Base-by-base conservation (phyloP, 2,113 vertebrate genomes). In the Dolichotis patagonum region DNA sequence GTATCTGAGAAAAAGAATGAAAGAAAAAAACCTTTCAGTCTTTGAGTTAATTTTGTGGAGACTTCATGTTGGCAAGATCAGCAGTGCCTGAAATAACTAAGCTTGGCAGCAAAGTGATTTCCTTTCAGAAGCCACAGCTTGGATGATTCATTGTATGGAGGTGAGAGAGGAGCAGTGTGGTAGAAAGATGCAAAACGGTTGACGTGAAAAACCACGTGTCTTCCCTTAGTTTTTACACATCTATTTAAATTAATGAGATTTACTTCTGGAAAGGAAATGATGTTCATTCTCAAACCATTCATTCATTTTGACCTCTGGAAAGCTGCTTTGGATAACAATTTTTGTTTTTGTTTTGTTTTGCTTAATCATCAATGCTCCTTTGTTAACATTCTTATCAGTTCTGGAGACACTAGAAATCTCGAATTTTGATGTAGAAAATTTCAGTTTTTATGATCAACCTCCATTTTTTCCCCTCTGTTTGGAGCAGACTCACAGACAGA, bases 171-270 rank as follows among this genome's bases (percentile, higher is more conserved):
- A 67, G 26, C 24, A 81, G 75, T 35, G 43, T 46, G 52, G 46
- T 60, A 85, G 91, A 71, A 3, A 92, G 62, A 73, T 78, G 49
- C 84, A 75, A 49, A 28, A 92, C 67, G n/a, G 16, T 56, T 69
- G 78, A 65, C 30, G n/a, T 26, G 46, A 82, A 95, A 95, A 92
- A 46, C 58, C 87, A 41, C 0, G 0, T 35, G n/a, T 63, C 73
- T 67, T 85, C 78, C 65, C 63, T 85, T 96, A 52, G 17, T 32
- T 65, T 88, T 91, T 71, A 84, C n/a, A 87, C 52, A 73, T 78
- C 38, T 89, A 60, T 92, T 93, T 95, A 93, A 94, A 95, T 87
- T 88, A 93, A 95, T 82, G 90, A 97, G 84, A 87, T 91, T 96
- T 94, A 71, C 86, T n/a, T 85, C 65, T 35, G 30, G 62, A 71